Evolutionary conservation across 2,113 vertebrate species (phyloP).

Genomic region (Lichenostomus cassidix): DNA sequence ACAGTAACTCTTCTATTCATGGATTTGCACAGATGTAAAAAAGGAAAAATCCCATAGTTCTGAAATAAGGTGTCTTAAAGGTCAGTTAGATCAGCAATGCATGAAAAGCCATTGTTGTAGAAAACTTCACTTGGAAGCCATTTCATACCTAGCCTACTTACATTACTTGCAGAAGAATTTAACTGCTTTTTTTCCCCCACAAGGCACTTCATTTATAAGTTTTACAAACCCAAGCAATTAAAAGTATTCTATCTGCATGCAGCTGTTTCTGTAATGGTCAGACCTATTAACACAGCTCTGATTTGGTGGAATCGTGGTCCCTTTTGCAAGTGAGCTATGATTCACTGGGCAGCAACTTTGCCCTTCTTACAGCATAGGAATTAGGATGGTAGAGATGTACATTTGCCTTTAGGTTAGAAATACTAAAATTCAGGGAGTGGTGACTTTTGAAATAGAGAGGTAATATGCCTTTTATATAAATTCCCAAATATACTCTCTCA

Average conservation of each 20-base stretch:
- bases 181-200: rapidly evolving
- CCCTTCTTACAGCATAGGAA: background rate
- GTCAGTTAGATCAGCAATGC: background rate
- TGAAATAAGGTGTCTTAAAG: background rate
- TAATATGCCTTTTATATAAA: background rate
- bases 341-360: background rate
- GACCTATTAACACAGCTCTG: background rate
- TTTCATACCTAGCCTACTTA: background rate
- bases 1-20: background rate
- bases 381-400: background rate
- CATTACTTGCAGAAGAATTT: background rate
- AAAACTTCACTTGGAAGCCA: background rate
- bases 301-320: background rate
- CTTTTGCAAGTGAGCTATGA: background rate
- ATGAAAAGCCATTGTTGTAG: background rate
- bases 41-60: background rate
- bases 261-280: background rate
- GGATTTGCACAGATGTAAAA: background rate
- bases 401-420: background rate
- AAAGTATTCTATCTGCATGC: background rate
- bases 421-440: background rate
- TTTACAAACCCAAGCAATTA: background rate
- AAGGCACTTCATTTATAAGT: background rate
- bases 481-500: background rate
- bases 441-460: background rate